Evolutionary conservation across 2,888 invertebrate genomes (phyloP), one percentile per base, ranked within the genome.

Genomic region (Allacma fusca): DNA sequence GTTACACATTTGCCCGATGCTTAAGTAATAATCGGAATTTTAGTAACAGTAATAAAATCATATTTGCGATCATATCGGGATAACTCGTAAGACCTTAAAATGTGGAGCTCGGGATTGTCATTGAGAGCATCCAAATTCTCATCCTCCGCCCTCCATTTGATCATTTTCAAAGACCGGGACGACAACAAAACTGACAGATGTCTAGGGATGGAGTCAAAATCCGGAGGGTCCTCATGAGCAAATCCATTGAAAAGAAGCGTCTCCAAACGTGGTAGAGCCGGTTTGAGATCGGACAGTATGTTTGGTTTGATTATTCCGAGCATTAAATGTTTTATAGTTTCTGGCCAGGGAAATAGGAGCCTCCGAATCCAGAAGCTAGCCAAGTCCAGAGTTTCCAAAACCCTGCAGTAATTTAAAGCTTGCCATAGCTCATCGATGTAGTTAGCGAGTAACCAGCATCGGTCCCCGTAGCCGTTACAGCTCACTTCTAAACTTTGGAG

Each of bases 351-450:
- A 23, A 50, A 57, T 26, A 72, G 26, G 26, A 72, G 24, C 19
- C 21, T 72, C 16, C 57, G 24, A 26, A 72, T 28, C 72, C 72
- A 72, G 21, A 72, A 72, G 29, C 72, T 59, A 7, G 72, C 57
- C 16, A 72, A 59, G 29, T 72, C 72, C 1, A 72, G 24, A 26
- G 24, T 16, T 28, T 72, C 28, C 29, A 72, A 72, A 19, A 1
- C 5, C 13, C 23, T 50, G 26, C 72, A 50, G 1, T 23, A 7
- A 9, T 26, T 2, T 19, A 72, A 28, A 4, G 28, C 43, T 16
- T n/a, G 7, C 57, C 57, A 72, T 5, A 72, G 24, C 9, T 72
- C 72, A 1, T 72, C 72, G 19, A 72, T 59, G 29, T 59, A 72
- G 21, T 26, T 59, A 12, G 59, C 26, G 9, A 72, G 34, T n/a